Evolutionary conservation across 2,797 vertebrate species (phyloP), one percentile per base, ranked within the genome.

Genomic region (Propithecus perrieri): DNA sequence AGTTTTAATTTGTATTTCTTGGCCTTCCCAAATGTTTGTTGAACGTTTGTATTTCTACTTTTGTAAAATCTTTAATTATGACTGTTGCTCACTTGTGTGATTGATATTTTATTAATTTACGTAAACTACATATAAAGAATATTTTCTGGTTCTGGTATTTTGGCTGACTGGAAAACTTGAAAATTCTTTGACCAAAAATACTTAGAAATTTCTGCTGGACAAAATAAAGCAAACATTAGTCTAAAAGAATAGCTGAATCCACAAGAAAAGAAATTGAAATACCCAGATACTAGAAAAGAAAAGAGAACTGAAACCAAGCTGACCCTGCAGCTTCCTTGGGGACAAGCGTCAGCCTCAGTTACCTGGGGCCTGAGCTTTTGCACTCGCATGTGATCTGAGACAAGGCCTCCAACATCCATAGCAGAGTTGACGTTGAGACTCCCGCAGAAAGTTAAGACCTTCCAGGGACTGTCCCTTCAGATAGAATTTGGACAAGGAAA

Each of bases 241-340:
- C 67, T 79, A 83, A 95, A 95, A 86, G 93, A 97, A 97, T 50
- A 96, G 97, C 97, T 98, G 97, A 97, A 63, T 97, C 93, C 59
- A 89, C 97, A 98, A 71, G 96, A 97, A 97, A 94, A 88, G 26
- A 93, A 94, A 87, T 81, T 30, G 91, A 95, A 97, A 96, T 92
- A 90, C 59, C 30, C 69, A 87, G 84, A 96, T 92, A 87, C 93
- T 71, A 89, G 92, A 96, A 96, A 96, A 96, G 96, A 93, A 97
- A 96, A 88, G 93, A 91, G 97, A 98, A 97, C 91, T 97, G 97
- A 97, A 97, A 97, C 94, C 28, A 75, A 72, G 41, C 91, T 85
- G 85, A 76, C 30, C 89, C 63, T 83, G 91, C 67, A 89, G 72
- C 91, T 91, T 95, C 84, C 65, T 24, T 30, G 55, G 48, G 69